These are phyloP conservation scores for Arenaria interpres DNA, from an alignment of 2,113 vertebrate genomes.

Conservation along the genomic window DNA sequence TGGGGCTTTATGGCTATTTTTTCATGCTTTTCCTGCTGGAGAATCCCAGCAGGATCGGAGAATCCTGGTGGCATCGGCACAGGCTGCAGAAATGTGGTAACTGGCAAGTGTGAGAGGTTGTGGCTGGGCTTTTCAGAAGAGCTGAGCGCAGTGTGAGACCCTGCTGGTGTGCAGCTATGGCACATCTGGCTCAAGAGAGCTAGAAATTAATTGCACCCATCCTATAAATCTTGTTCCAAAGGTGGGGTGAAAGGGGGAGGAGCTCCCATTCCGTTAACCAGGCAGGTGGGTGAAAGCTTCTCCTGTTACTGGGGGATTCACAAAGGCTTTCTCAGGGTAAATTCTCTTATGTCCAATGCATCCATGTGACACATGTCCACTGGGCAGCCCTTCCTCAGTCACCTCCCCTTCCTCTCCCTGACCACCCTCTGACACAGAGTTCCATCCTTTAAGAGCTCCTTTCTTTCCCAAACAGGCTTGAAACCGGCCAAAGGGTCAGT, in stretches of 20 bases:
- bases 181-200: background rate
- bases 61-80: accelerated
- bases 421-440: background rate
- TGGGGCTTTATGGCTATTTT: accelerated
- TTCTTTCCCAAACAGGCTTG: background rate
- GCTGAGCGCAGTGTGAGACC: accelerated
- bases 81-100: background rate
- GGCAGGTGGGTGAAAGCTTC: background rate
- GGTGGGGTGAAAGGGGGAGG: background rate
- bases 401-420: background rate
- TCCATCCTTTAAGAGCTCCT: background rate
- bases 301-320: background rate
- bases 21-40: background rate
- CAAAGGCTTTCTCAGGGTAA: background rate
- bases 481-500: background rate
- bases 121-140: background rate
- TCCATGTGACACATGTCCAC: accelerated
- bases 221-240: background rate
- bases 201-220: background rate
- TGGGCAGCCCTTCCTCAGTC: background rate
- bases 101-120: background rate
- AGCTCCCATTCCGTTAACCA: background rate
- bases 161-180: background rate
- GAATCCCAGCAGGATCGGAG: background rate
- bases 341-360: background rate